Base-by-base conservation (phyloP, 2,888 invertebrate species). In the Ichneumoninae sp. region DNA sequence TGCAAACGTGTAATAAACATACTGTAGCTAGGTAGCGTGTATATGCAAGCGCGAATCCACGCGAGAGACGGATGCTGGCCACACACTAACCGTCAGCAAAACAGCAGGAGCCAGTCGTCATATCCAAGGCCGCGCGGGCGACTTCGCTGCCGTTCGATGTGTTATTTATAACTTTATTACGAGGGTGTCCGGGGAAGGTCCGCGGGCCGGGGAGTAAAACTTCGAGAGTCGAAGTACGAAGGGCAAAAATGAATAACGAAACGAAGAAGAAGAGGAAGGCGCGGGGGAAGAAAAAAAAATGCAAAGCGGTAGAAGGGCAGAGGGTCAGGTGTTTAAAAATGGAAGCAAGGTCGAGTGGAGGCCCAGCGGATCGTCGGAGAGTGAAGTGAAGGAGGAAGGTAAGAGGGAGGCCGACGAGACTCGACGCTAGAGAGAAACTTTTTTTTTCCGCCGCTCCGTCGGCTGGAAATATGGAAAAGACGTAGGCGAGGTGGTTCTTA, bases 81-180 rank as follows among this genome's bases (percentile, higher is more conserved):
- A 33, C 47, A 79, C n/a, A 44, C 50, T 30, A 33, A 10, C 19
- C 75, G 22, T 40, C 40, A 63, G 63, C n/a, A 26, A 75, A 75
- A 76, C 76, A 71, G 76, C 65, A 40, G 84, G 47, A 33, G 65
- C 52, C 85, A 85, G 85, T 89, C 82, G 81, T 89, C 87, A 88
- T 86, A 86, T 87, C 77, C 89, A 89, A 89, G 89, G 89, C 77
- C 88, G 79, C 63, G 6, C 30, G 30, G 63, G 47, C 44, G 36
- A 22, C 19, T 50, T 47, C 68, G 4, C 50, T 30, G 76, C 69
- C 47, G 83, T 85, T 85, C 81, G 81, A 85, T 81, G 86, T 83
- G 88, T 87, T 89, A 91, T 90, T 91, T 90, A 90, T 91, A 90
- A 87, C 86, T 89, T 86, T 87, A 87, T 86, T 87, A 85, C 81